Conservation (phyloP, 1,140 invertebrate species). For the Chironomus tepperi region DNA sequence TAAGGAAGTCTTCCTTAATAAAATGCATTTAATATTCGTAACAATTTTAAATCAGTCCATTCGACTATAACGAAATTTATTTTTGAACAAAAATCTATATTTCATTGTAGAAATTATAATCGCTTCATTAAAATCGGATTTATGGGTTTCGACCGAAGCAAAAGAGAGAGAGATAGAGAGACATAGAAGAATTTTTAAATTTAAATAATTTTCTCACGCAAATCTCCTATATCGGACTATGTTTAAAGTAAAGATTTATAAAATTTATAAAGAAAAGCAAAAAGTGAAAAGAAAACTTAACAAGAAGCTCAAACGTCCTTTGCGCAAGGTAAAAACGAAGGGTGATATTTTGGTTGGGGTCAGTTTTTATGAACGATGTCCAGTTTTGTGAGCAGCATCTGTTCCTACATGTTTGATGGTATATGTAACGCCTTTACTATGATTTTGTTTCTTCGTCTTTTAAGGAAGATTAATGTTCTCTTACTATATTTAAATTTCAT, state of each 20-base stretch:
- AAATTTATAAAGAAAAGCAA: neutral
- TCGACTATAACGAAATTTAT: slow-evolving; percentile 1
- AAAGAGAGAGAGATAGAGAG: no score
- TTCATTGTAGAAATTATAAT: neutral
- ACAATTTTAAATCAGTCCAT: neutral
- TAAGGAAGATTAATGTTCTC: slow-evolving; percentile 19
- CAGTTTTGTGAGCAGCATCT: slow-evolving; percentile 20
- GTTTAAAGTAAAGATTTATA: slow-evolving; percentile 4
- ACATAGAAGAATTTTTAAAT: neutral
- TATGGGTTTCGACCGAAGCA: no score
- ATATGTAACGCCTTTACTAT: neutral
- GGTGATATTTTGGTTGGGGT: neutral
- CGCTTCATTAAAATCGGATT: slow-evolving; percentile 23
- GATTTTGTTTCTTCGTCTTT: neutral
- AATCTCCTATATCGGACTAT: neutral
- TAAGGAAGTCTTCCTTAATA: no score
- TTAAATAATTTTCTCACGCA: slow-evolving; percentile 24
- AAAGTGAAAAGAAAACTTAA: neutral
- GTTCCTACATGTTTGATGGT: neutral
- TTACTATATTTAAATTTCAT: slow-evolving; percentile 17
- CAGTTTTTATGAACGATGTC: neutral
- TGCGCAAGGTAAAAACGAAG: slow-evolving; percentile 17
- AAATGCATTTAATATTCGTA: no score
- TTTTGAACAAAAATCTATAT: slow-evolving; percentile 10
- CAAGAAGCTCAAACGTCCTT: neutral